phyloP scores from a whole-genome alignment of 2,888 invertebrate species.

The Scaptomyza reducta region DNA sequence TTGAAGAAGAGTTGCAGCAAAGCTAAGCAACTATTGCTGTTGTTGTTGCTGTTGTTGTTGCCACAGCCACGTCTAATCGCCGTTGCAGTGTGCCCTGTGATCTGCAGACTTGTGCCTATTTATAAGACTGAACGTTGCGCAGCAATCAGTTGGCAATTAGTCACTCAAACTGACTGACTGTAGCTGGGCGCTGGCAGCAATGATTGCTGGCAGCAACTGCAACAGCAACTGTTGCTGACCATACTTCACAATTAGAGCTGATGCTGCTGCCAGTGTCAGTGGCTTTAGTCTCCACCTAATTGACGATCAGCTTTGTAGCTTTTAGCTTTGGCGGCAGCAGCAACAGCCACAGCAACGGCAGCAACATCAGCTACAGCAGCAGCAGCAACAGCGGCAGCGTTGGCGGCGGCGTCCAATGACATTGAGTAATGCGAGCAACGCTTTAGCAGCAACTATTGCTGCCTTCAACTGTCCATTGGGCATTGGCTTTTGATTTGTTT shows the following conservation, averaged over 20 bases:
- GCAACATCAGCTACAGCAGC: constrained; percentile 32
- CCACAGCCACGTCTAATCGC: constrained; percentile 24
- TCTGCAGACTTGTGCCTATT: constrained; percentile 47
- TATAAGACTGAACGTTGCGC: constrained; percentile 52
- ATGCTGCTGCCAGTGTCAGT: constrained; percentile 61
- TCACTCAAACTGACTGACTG: constrained; percentile 64
- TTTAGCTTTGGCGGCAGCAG: constrained; percentile 54
- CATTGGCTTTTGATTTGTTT: constrained; percentile 70
- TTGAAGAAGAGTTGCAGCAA: constrained; percentile 15
- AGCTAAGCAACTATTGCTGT: not conserved
- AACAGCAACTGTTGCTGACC: constrained; percentile 26
- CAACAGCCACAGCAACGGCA: constrained; percentile 36
- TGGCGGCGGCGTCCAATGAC: constrained; percentile 68
- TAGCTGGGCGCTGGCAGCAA: constrained; percentile 34
- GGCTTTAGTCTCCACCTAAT: constrained; percentile 67
- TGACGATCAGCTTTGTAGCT: constrained; percentile 61
- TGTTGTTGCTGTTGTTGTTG: not conserved
- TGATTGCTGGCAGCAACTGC: constrained; percentile 30
- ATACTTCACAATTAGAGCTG: constrained; percentile 32
- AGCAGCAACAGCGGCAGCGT: constrained; percentile 46
- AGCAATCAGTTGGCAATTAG: constrained; percentile 72
- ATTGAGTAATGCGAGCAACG: constrained; percentile 76
- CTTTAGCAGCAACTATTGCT: constrained; percentile 36
- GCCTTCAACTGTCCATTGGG: constrained; percentile 38
- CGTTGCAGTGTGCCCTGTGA: constrained; percentile 6